Evolutionary conservation across 1,140 invertebrate genomes (phyloP), one percentile per base, ranked within the genome.

Genomic region (Drosophila repleta): DNA sequence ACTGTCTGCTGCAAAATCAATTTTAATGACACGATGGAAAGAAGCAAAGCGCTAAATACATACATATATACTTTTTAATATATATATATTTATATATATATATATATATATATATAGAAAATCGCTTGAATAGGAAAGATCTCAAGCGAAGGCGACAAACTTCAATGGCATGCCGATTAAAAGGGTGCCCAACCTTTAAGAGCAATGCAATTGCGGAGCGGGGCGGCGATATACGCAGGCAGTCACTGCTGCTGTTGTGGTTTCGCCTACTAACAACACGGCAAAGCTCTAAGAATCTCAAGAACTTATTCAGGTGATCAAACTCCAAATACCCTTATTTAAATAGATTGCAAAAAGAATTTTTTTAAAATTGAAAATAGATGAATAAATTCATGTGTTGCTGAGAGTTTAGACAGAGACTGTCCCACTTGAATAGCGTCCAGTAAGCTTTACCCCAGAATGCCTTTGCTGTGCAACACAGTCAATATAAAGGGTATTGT

Each of bases 21-120:
- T 88, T 88, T 88, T 88, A 88, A 88, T 88, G 83, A 83, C 76
- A 83, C 75, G 73, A 61, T 63, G 41, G 51, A 73, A 74, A 62
- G 51, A 64, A 61, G 70, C 57, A 63, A 51, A 64, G 58, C 35
- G 63, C 51, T 56, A 64, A 64, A 53, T 69, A 26, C 26, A 32
- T 46, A 46, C 10, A 18, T 20, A 17, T 8, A 39, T 41, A n/a
- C n/a, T n/a, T n/a, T n/a, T n/a, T n/a, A n/a, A n/a, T n/a, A 18
- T 39, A 35, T 69, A 69, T 41, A 62, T 8, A 32, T 32, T 1
- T 32, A 32, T 53, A 63, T 53, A 48, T 45, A 46, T 58, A 57
- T 58, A 58, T 45, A 60, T 48, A 24, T 60, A 37, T 35, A 17
- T 10, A 49, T 52, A 71, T 71, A 52, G 68, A 58, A 53, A 67